Evolutionary conservation across 1,140 invertebrate genomes (phyloP).

Genomic region (Melitaea cinxia): DNA sequence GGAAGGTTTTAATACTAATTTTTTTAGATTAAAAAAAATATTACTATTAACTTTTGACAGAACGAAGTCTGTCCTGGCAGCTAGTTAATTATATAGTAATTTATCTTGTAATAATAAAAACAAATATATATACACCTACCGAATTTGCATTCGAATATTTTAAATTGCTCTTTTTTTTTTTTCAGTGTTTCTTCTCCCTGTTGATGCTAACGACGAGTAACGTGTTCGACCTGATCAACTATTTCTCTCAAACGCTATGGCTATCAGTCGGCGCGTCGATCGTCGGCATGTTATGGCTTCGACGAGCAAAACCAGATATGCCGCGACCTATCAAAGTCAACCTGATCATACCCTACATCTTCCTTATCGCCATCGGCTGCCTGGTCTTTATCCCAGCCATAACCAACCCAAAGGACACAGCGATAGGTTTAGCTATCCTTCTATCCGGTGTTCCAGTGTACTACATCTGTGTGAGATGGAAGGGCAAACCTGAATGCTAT

Average conservation of each 20-base stretch:
- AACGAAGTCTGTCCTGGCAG: no score
- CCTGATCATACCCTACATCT: conserved; percentile 90
- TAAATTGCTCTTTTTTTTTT: conserved; percentile 42
- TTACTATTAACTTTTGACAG: no score
- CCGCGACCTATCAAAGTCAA: conserved; percentile 91
- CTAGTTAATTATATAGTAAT: no score
- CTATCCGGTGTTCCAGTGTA: conserved; percentile 96
- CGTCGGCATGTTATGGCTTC: conserved; percentile 89
- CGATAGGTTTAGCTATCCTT: conserved; percentile 92
- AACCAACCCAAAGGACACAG: conserved; percentile 89
- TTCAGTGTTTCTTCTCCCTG: conserved; percentile 87
- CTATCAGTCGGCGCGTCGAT: conserved; percentile 89
- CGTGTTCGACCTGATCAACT: conserved; percentile 89
- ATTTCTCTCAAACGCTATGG: conserved; percentile 91
- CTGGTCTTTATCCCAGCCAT: conserved; percentile 92
- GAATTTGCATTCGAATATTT: no score
- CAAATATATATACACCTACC: no score
- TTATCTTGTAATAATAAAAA: no score
- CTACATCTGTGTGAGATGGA: conserved; percentile 92
- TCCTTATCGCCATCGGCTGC: conserved; percentile 92
- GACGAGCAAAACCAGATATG: conserved; percentile 87
- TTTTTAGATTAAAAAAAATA: no score
- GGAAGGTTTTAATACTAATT: no score
- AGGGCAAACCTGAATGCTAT: conserved; percentile 85
- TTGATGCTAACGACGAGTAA: conserved; percentile 87